These are phyloP conservation scores for Rhinoptilus africanus DNA, from an alignment of 2,113 vertebrate genomes.

Conservation along the genomic window DNA sequence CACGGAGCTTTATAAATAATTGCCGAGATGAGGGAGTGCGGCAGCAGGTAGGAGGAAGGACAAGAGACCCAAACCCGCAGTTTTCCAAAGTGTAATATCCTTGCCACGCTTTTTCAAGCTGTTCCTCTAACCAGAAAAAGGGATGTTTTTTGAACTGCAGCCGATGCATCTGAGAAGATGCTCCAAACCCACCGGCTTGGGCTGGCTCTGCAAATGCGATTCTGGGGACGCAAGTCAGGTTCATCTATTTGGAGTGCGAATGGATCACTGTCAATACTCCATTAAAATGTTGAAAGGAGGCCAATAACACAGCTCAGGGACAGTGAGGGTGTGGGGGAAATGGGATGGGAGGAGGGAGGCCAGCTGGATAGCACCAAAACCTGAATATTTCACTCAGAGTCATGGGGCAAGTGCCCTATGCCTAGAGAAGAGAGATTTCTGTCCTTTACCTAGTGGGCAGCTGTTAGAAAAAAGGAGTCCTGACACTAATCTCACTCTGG, in stretches of 20 bases:
- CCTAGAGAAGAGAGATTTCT: background rate
- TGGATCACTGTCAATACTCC: slow-evolving; percentile 6
- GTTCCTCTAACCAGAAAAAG: background rate
- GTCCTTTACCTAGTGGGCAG: background rate
- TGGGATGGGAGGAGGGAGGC: background rate
- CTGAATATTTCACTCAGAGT: background rate
- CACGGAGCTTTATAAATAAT: slow-evolving; percentile 28
- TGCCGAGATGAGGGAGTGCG: background rate
- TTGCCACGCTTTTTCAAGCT: background rate
- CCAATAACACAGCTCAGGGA: background rate
- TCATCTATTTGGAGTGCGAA: background rate
- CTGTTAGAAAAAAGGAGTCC: background rate
- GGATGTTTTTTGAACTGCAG: background rate
- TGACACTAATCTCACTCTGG: background rate
- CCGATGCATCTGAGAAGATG: background rate
- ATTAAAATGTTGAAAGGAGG: slow-evolving; percentile 35
- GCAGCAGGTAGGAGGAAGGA: slow-evolving; percentile 51
- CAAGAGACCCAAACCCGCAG: background rate
- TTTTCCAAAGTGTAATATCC: background rate
- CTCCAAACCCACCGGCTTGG: background rate
- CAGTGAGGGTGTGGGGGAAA: background rate
- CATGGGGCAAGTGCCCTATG: background rate
- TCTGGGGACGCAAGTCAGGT: background rate
- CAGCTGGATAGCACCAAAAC: background rate
- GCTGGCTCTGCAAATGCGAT: background rate